These are phyloP conservation scores for Solenopsis fugax DNA, from an alignment of 1,140 invertebrate genomes.

Conservation along the genomic window DNA sequence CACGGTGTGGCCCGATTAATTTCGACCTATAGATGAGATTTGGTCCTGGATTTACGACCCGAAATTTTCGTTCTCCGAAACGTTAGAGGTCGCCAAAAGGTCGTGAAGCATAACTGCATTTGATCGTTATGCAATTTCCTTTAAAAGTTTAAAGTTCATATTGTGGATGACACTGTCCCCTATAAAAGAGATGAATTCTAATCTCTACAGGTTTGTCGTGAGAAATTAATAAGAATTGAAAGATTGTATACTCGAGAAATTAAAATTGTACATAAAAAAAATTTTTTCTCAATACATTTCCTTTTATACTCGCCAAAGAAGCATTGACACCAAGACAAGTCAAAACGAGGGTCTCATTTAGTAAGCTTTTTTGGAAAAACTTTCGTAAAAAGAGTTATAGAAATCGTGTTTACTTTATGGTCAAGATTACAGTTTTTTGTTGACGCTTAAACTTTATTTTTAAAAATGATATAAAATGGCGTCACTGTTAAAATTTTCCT, in stretches of 20 bases:
- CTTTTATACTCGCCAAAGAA: background rate
- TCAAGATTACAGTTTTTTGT: too few species aligned
- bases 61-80: conserved; percentile 12
- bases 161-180: background rate
- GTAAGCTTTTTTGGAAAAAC: too few species aligned
- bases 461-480: too few species aligned
- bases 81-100: conserved; percentile 30
- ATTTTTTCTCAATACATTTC: background rate
- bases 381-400: too few species aligned
- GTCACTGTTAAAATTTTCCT: too few species aligned
- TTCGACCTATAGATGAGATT: conserved; percentile 34
- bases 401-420: too few species aligned
- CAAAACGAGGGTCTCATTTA: too few species aligned
- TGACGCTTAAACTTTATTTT: too few species aligned
- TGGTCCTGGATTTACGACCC: conserved; percentile 10
- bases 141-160: background rate
- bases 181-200: background rate
- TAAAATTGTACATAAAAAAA: background rate
- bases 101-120: background rate
- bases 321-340: too few species aligned
- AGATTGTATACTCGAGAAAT: background rate
- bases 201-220: background rate
- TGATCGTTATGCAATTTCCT: background rate
- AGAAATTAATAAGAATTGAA: background rate
- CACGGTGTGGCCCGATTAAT: conserved; percentile 2